Conservation (phyloP, 2,797 vertebrate genomes). For the Arremon brunneinucha region DNA sequence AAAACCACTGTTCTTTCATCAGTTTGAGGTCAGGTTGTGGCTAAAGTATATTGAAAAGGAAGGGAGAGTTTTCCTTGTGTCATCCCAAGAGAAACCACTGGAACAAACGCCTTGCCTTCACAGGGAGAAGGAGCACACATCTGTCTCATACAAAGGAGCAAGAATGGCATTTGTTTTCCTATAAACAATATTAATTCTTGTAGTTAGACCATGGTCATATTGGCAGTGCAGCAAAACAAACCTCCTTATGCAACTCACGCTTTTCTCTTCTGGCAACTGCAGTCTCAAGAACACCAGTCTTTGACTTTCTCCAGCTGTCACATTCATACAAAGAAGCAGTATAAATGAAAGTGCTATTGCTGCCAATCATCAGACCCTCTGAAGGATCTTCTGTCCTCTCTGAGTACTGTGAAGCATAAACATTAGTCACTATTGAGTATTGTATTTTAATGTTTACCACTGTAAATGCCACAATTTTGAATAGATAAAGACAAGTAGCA, state of each 20-base stretch:
- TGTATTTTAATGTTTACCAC: conserved; percentile 22
- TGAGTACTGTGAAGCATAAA: background rate
- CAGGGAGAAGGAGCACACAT: background rate
- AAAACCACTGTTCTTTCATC: background rate
- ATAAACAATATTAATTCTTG: background rate
- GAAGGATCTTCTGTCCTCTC: conserved; percentile 41
- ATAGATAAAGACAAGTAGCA: background rate
- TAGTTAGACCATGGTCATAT: background rate
- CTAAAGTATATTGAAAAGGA: background rate
- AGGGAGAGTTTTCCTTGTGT: background rate
- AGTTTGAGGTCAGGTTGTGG: background rate
- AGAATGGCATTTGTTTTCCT: background rate
- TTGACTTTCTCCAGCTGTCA: conserved; percentile 27
- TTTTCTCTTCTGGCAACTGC: background rate
- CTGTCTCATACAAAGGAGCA: background rate
- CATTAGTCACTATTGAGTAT: conserved; percentile 9
- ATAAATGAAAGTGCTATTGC: background rate
- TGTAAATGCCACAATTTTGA: background rate
- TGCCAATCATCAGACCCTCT: conserved; percentile 7
- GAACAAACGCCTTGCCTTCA: background rate
- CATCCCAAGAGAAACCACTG: background rate
- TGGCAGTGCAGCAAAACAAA: background rate
- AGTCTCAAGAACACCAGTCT: background rate
- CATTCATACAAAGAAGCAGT: conserved; percentile 29
- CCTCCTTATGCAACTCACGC: background rate